Base-by-base conservation (phyloP, 2,888 invertebrate genomes). In the Philaethria dido region DNA sequence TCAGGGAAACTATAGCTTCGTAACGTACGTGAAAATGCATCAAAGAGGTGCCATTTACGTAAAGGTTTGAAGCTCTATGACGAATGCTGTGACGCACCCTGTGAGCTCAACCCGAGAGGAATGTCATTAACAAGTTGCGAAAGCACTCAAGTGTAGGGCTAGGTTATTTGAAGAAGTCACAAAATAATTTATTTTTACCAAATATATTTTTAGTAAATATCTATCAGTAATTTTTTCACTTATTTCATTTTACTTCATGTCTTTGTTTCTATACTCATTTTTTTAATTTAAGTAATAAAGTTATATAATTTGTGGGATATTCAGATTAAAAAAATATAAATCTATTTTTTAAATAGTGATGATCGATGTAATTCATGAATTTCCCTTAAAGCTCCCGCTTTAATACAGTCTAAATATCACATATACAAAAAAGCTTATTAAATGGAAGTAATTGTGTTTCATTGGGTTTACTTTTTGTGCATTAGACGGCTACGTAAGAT, bases 41-140 rank as follows among this genome's bases (percentile, higher is more conserved):
- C 69, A 66, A 60, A 47, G 87, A 86, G 79, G 78, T 76, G 78
- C 76, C 79, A 77, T 80, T 80, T 80, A 72, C 80, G 75, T 77
- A 74, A 73, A 77, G 77, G 74, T 77, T 79, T 80, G 79, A 79
- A 81, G 78, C 71, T 77, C 80, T 74, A 80, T 88, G 85, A 87
- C 88, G 87, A 85, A 76, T 77, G 78, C 80, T 82, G 83, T 88
- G 89, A 89, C 89, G 89, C 86, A 87, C 81, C 85, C 79, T 73
- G 80, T 77, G 78, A 81, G 80, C 83, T 79, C 81, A 79, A 80
- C 81, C 81, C 79, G 66, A 74, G 80, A 78, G 87, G 87, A 89
- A 89, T 90, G 89, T 86, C 87, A 89, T 87, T 88, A 89, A 86
- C 85, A 80, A 80, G 79, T 85, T 85, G 82, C 84, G 84, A 87